Conservation (phyloP, 1,140 invertebrate genomes). For the Agrypnia vestita region DNA sequence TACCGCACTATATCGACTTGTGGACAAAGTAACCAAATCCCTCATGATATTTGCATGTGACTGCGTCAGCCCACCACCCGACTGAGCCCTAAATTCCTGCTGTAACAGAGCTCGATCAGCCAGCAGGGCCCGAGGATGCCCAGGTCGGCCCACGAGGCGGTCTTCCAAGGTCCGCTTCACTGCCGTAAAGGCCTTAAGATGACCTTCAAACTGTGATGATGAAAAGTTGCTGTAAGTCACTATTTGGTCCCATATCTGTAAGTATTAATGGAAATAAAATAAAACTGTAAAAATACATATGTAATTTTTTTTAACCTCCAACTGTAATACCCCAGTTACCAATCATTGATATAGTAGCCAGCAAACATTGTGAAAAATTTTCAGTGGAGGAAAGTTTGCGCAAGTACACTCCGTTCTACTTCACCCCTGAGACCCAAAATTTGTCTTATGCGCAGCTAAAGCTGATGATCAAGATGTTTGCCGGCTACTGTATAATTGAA, state of each 20-base stretch:
- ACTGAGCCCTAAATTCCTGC: slow-evolving; percentile 77
- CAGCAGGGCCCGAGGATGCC: slow-evolving; percentile 77
- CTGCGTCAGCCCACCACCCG: slow-evolving; percentile 68
- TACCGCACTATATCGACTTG: slow-evolving; percentile 78
- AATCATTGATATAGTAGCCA: too few relatives aligned
- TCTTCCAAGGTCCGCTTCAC: slow-evolving; percentile 72
- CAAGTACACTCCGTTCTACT: too few relatives aligned
- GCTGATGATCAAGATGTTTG: too few relatives aligned
- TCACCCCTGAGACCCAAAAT: too few relatives aligned
- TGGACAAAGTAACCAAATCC: slow-evolving; percentile 78
- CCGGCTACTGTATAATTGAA: too few relatives aligned
- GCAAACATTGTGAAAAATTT: too few relatives aligned
- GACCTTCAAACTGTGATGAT: slow-evolving; percentile 48
- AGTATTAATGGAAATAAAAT: not conserved
- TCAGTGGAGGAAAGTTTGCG: too few relatives aligned
- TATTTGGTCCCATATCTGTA: slow-evolving; percentile 57
- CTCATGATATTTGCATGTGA: slow-evolving; percentile 77
- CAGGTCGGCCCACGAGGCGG: slow-evolving; percentile 75
- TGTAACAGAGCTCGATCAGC: slow-evolving; percentile 79
- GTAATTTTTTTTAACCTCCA: too few relatives aligned
- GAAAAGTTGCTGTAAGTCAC: slow-evolving; percentile 35
- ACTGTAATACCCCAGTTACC: too few relatives aligned
- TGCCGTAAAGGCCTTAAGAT: slow-evolving; percentile 53
- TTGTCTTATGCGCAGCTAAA: too few relatives aligned
- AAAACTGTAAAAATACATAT: too few relatives aligned